Conservation (phyloP, 2,113 vertebrate genomes). For the Peucedramus taeniatus region DNA sequence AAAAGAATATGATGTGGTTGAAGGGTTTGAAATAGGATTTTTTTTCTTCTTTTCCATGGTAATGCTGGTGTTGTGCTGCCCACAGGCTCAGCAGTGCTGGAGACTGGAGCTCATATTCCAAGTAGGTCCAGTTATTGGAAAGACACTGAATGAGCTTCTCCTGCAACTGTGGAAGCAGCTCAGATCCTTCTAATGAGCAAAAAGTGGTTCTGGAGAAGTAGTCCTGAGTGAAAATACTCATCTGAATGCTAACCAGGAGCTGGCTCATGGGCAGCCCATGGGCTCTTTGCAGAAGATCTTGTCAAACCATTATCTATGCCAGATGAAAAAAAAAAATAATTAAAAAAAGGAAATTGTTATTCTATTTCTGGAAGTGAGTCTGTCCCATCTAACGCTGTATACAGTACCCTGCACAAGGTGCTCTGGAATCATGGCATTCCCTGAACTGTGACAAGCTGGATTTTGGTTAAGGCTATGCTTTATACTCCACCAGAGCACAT, state of each 20-base stretch:
- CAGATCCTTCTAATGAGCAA: not conserved
- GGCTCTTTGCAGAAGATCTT: not conserved
- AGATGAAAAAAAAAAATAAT: not conserved
- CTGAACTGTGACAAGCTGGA: not conserved
- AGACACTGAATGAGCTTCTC: not conserved
- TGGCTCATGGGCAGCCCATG: not conserved
- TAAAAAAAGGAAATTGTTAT: not conserved
- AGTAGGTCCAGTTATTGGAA: not conserved
- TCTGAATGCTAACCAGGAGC: not conserved
- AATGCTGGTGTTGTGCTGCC: not conserved
- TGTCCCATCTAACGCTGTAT: not conserved
- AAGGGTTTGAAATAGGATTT: not conserved
- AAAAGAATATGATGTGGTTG: not conserved
- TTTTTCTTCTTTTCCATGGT: not conserved
- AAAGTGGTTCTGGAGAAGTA: not conserved
- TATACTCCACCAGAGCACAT: not conserved
- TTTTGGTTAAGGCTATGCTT: not conserved
- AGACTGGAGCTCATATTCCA: not conserved
- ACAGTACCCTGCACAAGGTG: not conserved
- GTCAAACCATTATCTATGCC: not conserved
- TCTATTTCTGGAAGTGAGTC: not conserved
- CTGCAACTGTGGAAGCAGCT: not conserved
- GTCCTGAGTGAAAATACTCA: not conserved
- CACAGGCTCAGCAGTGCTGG: not conserved
- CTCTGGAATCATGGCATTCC: not conserved